These are phyloP conservation scores for Wiebesia pumilae DNA, from an alignment of 1,140 invertebrate genomes.

Conservation along the genomic window DNA sequence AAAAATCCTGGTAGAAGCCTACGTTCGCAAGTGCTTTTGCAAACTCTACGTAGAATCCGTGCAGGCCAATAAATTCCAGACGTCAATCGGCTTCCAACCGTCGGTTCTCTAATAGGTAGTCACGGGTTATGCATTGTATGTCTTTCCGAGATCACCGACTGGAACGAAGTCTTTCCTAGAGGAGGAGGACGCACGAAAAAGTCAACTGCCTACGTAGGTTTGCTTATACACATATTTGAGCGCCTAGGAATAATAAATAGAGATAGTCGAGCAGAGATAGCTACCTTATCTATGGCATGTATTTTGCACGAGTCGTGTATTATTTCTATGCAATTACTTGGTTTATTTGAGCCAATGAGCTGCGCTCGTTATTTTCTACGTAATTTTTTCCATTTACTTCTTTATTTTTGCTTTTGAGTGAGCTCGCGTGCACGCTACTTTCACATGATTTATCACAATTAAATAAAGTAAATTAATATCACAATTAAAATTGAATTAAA, in stretches of 20 bases:
- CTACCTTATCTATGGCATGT: not conserved
- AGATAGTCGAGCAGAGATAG: constrained; percentile 65
- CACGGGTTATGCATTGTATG: not conserved
- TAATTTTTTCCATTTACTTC: not conserved
- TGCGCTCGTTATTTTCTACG: constrained; percentile 23
- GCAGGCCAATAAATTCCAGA: constrained; percentile 37
- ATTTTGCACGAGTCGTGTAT: constrained; percentile 4
- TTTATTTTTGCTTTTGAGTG: not conserved
- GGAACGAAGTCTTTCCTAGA: not conserved
- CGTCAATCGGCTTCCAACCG: constrained; percentile 31
- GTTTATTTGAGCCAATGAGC: not conserved
- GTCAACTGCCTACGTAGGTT: constrained; percentile 17
- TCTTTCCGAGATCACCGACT: not conserved
- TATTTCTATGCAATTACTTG: constrained; percentile 19
- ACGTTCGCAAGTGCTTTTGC: not conserved
- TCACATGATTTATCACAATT: not conserved
- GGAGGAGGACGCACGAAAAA: constrained; percentile 13
- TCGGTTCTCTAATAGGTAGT: constrained; percentile 15
- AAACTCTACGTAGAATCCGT: not conserved
- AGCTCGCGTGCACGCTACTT: not conserved
- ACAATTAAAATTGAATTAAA: not conserved
- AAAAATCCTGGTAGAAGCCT: not conserved
- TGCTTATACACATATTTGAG: constrained; percentile 50
- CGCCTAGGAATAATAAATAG: constrained; percentile 70
- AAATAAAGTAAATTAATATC: too few species aligned